phyloP scores from a whole-genome alignment of 2,888 invertebrate genomes.

The Eupeodes luniger region DNA sequence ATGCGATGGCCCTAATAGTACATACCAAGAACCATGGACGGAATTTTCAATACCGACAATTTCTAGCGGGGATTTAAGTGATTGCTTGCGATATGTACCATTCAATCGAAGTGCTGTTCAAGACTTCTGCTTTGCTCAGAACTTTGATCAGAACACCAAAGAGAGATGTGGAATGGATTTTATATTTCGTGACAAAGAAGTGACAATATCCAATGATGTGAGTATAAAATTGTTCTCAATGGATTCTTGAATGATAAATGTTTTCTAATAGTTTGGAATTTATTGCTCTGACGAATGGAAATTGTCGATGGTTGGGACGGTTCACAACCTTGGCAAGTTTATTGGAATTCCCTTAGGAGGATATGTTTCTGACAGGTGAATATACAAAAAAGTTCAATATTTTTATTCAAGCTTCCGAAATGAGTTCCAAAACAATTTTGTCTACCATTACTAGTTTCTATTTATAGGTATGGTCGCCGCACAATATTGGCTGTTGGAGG shows the following conservation, averaged over 20 bases:
- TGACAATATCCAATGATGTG: slow-evolving; percentile 88
- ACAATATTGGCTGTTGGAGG: slow-evolving; percentile 86
- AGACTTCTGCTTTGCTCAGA: slow-evolving; percentile 82
- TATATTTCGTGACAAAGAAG: slow-evolving; percentile 86
- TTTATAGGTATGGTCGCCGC: slow-evolving; percentile 86
- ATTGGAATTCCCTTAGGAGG: slow-evolving; percentile 88
- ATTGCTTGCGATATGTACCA: slow-evolving; percentile 84
- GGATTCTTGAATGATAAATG: not conserved
- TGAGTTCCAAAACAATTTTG: not conserved
- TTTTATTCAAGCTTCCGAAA: not conserved
- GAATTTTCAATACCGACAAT: slow-evolving; percentile 83
- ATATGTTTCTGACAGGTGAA: slow-evolving; percentile 88
- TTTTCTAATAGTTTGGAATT: slow-evolving; percentile 79
- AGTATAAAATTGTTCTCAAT: slow-evolving; percentile 79
- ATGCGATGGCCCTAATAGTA: slow-evolving; percentile 80
- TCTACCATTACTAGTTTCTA: slow-evolving; percentile 86
- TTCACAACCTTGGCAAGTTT: slow-evolving; percentile 90
- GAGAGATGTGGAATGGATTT: slow-evolving; percentile 85
- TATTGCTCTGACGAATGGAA: slow-evolving; percentile 87
- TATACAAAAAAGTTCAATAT: not conserved
- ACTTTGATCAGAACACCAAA: slow-evolving; percentile 82
- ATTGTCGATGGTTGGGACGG: slow-evolving; percentile 89
- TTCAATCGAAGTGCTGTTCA: slow-evolving; percentile 62
- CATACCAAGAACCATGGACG: slow-evolving; percentile 84
- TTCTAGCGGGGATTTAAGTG: slow-evolving; percentile 82